A percentile compares a stretch with the other conserved stretches of the same genome.
Conservation (phyloP, 2,113 vertebrate species). For the Gulo gulo region DNA sequence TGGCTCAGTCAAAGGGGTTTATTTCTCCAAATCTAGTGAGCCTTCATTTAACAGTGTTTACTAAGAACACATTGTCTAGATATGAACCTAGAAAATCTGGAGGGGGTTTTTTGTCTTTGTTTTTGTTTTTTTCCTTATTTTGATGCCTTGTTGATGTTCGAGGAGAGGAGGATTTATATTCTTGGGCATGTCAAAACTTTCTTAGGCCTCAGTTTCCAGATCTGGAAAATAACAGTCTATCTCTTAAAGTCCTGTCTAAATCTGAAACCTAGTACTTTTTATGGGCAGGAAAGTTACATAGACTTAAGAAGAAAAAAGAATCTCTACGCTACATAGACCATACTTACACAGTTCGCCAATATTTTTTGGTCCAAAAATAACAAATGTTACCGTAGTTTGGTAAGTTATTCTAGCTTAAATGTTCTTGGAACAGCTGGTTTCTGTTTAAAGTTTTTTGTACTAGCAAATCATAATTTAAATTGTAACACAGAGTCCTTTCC, state of each 20-base stretch:
- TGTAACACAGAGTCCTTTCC: slow-evolving; percentile 43
- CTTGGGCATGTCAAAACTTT: background rate
- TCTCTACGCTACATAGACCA: background rate
- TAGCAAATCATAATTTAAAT: slow-evolving; percentile 43
- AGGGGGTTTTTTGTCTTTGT: background rate
- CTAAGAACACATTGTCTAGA: background rate
- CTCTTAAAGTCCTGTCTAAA: background rate
- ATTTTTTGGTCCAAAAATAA: slow-evolving; percentile 47
- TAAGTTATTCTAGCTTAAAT: slow-evolving; percentile 27
- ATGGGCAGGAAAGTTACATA: background rate
- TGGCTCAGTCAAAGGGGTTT: background rate
- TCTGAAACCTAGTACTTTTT: background rate
- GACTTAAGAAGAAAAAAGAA: background rate
- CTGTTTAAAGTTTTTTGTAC: slow-evolving; percentile 39
- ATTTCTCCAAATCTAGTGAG: background rate
- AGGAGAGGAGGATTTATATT: background rate
- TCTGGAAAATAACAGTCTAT: background rate
- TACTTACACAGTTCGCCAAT: background rate
- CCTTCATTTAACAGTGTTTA: background rate
- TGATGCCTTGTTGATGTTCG: background rate
- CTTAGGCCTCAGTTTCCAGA: background rate
- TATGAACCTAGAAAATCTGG: background rate
- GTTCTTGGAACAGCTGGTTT: slow-evolving; percentile 60
- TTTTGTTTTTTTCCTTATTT: background rate
- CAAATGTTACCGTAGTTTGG: background rate